Conservation (phyloP, 1,140 invertebrate genomes). For the Coelopa frigida region DNA sequence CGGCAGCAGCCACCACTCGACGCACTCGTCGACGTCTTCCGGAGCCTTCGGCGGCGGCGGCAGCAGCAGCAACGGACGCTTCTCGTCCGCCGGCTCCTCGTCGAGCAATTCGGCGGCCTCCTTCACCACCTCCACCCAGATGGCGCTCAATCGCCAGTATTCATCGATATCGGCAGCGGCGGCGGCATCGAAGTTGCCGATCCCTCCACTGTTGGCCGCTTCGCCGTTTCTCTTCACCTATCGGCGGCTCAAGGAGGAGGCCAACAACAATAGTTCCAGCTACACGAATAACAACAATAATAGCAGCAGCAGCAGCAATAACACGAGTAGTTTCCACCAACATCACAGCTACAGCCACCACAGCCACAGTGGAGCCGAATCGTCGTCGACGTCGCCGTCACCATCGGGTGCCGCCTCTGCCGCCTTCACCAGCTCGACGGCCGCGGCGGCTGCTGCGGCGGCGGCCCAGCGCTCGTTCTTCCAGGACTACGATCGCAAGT, state of each 20-base stretch:
- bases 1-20: conserved; percentile 1
- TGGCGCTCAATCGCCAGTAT: conserved; percentile 11
- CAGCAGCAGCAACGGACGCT: conserved; percentile 19
- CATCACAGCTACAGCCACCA: conserved; percentile 8
- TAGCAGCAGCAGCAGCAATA: conserved; percentile 10
- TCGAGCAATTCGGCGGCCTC: conserved; percentile 7
- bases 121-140: conserved; percentile 9
- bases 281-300: conserved; percentile 31
- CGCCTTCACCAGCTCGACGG: conserved; percentile 4
- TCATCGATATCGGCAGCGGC: conserved; percentile 17
- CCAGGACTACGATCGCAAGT: conserved; percentile 41
- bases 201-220: conserved; percentile 40
- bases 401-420: conserved; percentile 5
- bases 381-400: too few relatives aligned
- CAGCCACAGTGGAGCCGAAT: too few relatives aligned
- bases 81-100: conserved; percentile 2
- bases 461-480: conserved; percentile 11
- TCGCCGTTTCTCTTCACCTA: conserved; percentile 42
- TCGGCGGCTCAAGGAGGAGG: conserved; percentile 38
- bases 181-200: conserved; percentile 37
- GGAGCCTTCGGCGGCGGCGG: conserved; percentile 15
- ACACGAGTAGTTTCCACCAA: too few relatives aligned
- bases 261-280: conserved; percentile 24
- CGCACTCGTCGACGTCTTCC: background rate
- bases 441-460: conserved; percentile 7